phyloP scores from a whole-genome alignment of 2,797 vertebrate genomes.

The Clamator glandarius region DNA sequence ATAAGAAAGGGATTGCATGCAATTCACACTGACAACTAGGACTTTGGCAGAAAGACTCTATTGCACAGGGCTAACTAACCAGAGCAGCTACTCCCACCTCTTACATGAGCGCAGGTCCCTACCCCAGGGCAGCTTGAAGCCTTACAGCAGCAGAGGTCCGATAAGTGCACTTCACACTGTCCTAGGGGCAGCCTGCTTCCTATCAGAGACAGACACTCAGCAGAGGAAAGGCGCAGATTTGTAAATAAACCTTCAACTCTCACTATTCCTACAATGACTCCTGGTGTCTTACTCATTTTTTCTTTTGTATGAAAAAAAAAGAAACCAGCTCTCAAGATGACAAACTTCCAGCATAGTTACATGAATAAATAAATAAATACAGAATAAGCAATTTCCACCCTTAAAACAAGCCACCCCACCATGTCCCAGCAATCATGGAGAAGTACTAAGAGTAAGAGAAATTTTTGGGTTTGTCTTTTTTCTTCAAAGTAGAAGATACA shows the following conservation, averaged over 20 bases:
- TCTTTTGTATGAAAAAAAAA: background rate
- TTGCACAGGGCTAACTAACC: background rate
- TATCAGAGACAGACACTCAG: background rate
- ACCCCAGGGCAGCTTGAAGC: background rate
- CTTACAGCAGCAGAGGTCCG: fast-evolving
- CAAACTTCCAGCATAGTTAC: background rate
- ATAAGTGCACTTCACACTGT: fast-evolving
- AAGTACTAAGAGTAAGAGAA: background rate
- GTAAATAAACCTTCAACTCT: background rate
- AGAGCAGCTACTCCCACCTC: background rate
- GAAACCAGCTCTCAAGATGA: background rate
- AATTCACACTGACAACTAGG: background rate
- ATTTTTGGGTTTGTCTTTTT: background rate
- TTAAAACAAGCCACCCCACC: background rate
- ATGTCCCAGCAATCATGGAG: background rate
- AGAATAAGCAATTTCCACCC: background rate
- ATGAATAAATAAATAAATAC: background rate
- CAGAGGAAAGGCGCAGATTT: background rate
- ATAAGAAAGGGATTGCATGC: background rate
- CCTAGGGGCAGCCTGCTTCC: background rate
- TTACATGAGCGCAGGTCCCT: background rate
- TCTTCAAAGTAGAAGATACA: background rate
- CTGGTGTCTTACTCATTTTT: background rate
- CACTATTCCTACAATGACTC: background rate
- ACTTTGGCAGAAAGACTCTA: background rate